Base-by-base conservation (phyloP, 2,888 invertebrate species). In the Colostygia pectinataria region DNA sequence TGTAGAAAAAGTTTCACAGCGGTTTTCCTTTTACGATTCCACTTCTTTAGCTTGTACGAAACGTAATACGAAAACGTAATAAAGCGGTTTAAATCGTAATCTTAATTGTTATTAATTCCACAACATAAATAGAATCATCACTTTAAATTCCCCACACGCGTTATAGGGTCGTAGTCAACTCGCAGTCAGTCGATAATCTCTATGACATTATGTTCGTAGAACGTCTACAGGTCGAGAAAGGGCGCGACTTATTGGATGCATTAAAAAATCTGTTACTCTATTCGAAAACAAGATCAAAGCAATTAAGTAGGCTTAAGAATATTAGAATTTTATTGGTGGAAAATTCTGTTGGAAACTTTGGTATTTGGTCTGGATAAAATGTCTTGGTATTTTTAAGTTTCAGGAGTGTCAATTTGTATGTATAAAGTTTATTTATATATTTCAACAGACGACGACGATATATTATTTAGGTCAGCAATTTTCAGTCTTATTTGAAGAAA, bases 221-320 rank as follows among this genome's bases (percentile, higher is more conserved):
- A 67, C 80, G 81, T 81, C 81, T 81, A 65, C 80, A 80, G 81
- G 81, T 81, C 81, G 66, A 63, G 48, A 55, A 71, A 74, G 77
- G 78, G 68, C 75, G 57, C 43, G 60, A 63, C 71, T 74, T 74
- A 72, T 71, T 70, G 73, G 68, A 65, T 70, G 70, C 68, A 63
- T 33, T 55, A 56, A 69, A 74, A 74, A 74, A 68, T 66, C 62
- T 60, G 66, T 57, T 61, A 63, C 63, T 61, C 64, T 65, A 62
- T 65, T 67, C 52, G 61, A 63, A 71, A 67, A 63, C 52, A 65
- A 63, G 62, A 63, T 53, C 60, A 71, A 65, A 63, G 61, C 64
- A 68, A 72, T 74, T 68, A 72, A 55, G 51, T 53, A 53, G 61
- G 58, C 57, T 64, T 43, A 52, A 53, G 41, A 66, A 55, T 63